Base-by-base conservation (phyloP, 1,140 invertebrate genomes). In the Apocrypta bakeri region DNA sequence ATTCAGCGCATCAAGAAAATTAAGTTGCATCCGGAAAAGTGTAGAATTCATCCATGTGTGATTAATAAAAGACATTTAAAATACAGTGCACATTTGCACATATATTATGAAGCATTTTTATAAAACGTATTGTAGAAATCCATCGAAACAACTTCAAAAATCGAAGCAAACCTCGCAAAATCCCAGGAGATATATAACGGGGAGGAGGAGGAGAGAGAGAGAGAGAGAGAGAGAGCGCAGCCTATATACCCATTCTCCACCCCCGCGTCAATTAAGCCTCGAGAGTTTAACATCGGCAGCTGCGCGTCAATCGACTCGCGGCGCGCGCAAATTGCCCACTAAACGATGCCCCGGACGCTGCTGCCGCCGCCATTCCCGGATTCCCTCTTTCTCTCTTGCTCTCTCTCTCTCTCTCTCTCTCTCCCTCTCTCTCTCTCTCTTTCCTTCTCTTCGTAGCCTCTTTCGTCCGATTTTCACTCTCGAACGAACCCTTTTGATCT, bases 401-500 rank as follows among this genome's bases (percentile, higher is more conserved):
- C 12, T 33, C 40, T 0, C 8, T 48, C n/a, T n/a, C 27, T 3
- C 78, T 9, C 25, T 1, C 25, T 17, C 24, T 8, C 8, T 31
- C 25, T 33, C 11, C 42, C 14, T 12, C 56, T 31, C 8, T 33
- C 56, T 29, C 74, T 63, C 42, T 61, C 25, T 40, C 72, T 75
- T 42, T 56, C 42, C 48, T 29, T n/a, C 37, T 11, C 1, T 2
- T 3, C 17, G 25, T 33, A 27, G 17, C 21, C 64, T 29, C 29
- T 24, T 64, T 8, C 69, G 27, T 3, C n/a, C 69, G 64, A 81
- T 81, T 68, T 81, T 81, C 79, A 76, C 79, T 76, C 81, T 82
- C 74, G 40, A 77, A 25, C 81, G 75, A 33, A 78, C 81, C 81
- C 81, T 78, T 83, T 83, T 83, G 81, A 83, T 83, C 74, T 83